A percentile compares a stretch with the other conserved stretches of the same genome.
Conservation (phyloP, 1,140 invertebrate species). For the Camponotus floridanus region DNA sequence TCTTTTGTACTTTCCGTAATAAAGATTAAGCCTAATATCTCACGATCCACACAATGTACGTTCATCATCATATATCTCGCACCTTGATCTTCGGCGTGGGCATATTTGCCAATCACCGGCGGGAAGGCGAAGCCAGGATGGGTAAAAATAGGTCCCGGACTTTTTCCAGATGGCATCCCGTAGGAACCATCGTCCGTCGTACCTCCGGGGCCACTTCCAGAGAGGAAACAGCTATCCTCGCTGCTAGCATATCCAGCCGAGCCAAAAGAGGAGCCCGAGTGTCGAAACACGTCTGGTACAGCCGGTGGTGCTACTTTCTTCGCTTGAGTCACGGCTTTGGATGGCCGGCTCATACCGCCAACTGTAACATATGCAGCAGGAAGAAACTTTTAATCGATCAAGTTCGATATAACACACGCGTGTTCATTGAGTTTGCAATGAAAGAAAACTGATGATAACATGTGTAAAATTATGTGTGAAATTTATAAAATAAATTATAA, state of each 20-base stretch:
- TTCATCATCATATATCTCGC: conserved; percentile 42
- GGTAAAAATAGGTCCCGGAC: conserved; percentile 86
- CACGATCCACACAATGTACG: conserved; percentile 10
- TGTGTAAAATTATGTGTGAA: neutral
- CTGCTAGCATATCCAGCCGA: conserved; percentile 92
- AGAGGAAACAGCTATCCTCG: conserved; percentile 89
- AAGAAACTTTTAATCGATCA: neutral
- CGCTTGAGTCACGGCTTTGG: conserved; percentile 91
- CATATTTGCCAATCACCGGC: conserved; percentile 84
- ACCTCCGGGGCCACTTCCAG: conserved; percentile 81
- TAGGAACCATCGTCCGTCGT: conserved; percentile 81
- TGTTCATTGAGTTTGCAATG: neutral
- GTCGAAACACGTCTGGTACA: conserved; percentile 92
- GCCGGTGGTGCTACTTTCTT: conserved; percentile 94
- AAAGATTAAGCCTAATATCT: conserved; percentile 31
- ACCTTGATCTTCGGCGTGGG: conserved; percentile 89
- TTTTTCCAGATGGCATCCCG: conserved; percentile 86
- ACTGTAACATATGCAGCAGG: conserved; percentile 86
- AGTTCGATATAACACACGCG: neutral
- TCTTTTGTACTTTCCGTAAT: neutral
- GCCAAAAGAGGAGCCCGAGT: conserved; percentile 91
- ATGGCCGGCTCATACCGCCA: conserved; percentile 93
- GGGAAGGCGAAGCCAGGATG: conserved; percentile 87
- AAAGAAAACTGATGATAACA: too few relatives aligned
- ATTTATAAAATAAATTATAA: neutral